Conservation (phyloP, 2,113 vertebrate species). For the Phalacrocorax aristotelis region DNA sequence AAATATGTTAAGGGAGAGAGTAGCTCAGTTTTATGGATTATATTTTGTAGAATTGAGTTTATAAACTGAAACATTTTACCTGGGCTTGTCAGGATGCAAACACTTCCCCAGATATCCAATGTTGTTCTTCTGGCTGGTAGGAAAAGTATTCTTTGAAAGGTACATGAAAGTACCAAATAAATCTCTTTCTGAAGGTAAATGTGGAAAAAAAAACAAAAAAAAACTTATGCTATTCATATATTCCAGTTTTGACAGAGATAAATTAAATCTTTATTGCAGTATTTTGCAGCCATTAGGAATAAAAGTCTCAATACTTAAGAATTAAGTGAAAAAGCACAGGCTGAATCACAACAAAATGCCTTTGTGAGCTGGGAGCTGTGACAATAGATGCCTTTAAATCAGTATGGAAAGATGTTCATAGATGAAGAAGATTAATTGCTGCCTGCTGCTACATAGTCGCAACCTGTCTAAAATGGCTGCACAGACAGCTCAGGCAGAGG, state of each 20-base stretch:
- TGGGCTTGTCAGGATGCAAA: not conserved
- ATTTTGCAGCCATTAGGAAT: not conserved
- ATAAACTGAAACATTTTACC: not conserved
- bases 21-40: not conserved
- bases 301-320: not conserved
- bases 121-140: not conserved
- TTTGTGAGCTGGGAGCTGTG: not conserved
- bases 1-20: not conserved
- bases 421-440: constrained; percentile 4
- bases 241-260: constrained; percentile 4
- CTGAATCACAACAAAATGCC: not conserved
- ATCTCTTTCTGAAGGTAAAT: not conserved
- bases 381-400: not conserved
- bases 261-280: not conserved
- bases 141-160: not conserved
- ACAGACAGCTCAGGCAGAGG: not conserved
- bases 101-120: not conserved
- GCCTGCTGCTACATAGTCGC: not conserved
- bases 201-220: not conserved
- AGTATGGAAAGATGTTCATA: not conserved
- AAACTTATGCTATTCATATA: not conserved
- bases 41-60: not conserved
- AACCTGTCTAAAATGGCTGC: constrained; percentile 35
- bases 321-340: not conserved
- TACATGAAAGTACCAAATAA: not conserved